phyloP scores from a whole-genome alignment of 1,140 invertebrate genomes.

The Sesamia nonagrioides region DNA sequence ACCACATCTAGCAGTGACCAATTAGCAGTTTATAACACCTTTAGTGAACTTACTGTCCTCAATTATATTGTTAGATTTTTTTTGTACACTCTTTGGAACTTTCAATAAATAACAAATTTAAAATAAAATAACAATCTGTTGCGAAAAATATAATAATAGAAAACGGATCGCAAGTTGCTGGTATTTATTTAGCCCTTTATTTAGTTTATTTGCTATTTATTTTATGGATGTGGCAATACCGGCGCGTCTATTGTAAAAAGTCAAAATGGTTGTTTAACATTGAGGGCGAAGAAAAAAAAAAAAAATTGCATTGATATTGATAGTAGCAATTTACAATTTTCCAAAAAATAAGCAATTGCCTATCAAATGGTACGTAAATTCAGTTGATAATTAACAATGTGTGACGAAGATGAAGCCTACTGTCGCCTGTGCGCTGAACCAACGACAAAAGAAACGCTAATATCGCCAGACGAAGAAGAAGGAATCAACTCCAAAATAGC shows the following conservation, averaged over 20 bases:
- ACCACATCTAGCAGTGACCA: too few species aligned
- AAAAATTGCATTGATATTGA: too few species aligned
- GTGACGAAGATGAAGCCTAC: slow-evolving; percentile 67
- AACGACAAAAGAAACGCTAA: slow-evolving; percentile 69
- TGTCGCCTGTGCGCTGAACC: slow-evolving; percentile 81
- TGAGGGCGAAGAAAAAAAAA: too few species aligned
- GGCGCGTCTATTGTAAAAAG: slow-evolving; percentile 51
- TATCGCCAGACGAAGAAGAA: slow-evolving; percentile 72
- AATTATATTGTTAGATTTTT: too few species aligned
- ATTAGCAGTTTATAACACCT: too few species aligned
- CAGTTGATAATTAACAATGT: slow-evolving; percentile 62
- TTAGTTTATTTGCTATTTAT: neutral
- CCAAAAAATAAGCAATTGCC: slow-evolving; percentile 43
- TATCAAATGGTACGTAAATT: slow-evolving; percentile 43
- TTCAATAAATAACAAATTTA: too few species aligned
- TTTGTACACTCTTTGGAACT: too few species aligned
- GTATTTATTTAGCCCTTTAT: too few species aligned
- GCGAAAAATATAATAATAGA: too few species aligned
- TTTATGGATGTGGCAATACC: slow-evolving; percentile 50
- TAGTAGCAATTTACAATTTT: slow-evolving; percentile 1
- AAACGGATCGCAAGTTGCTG: too few species aligned
- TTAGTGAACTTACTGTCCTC: too few species aligned
- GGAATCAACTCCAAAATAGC: slow-evolving; percentile 73
- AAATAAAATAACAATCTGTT: too few species aligned
- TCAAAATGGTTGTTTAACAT: slow-evolving; percentile 61